Evolutionary conservation across 2,113 vertebrate genomes (phyloP).

Genomic region (Pachypanchax playfairii): DNA sequence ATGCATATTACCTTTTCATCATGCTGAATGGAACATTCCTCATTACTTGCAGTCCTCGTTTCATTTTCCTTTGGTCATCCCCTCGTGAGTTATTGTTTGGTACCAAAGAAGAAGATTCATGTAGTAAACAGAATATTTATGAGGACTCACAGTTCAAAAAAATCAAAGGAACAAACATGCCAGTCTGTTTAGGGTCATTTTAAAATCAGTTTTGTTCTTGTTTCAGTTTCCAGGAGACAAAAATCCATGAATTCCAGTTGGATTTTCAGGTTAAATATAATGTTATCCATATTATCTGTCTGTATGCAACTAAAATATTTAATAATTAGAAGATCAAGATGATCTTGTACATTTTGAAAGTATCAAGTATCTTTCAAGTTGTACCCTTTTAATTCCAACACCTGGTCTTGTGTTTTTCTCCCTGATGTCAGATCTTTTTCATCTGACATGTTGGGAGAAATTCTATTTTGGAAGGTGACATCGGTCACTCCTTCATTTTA

Average conservation of each 20-base stretch:
- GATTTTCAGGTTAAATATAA: not conserved
- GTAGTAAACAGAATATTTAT: no score
- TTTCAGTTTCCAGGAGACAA: not conserved
- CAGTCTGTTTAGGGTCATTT: no score
- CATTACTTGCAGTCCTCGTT: not conserved
- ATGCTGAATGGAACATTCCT: not conserved
- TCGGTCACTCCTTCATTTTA: no score
- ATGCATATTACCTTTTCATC: not conserved
- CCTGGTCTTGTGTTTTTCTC: no score
- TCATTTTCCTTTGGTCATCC: not conserved
- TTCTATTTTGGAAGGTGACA: not conserved
- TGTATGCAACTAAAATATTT: not conserved
- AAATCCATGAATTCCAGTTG: rapidly evolving
- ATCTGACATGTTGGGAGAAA: not conserved
- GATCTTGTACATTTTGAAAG: no score
- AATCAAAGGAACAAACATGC: no score
- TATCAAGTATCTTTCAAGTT: no score
- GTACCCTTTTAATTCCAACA: no score
- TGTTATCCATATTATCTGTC: not conserved
- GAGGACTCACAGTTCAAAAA: no score
- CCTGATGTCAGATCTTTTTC: not conserved
- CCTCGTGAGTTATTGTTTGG: not conserved
- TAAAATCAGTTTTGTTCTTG: no score
- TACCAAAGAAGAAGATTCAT: no score
- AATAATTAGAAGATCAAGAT: no score